Base-by-base conservation (phyloP, 2,113 vertebrate genomes). In the Scalopus aquaticus region DNA sequence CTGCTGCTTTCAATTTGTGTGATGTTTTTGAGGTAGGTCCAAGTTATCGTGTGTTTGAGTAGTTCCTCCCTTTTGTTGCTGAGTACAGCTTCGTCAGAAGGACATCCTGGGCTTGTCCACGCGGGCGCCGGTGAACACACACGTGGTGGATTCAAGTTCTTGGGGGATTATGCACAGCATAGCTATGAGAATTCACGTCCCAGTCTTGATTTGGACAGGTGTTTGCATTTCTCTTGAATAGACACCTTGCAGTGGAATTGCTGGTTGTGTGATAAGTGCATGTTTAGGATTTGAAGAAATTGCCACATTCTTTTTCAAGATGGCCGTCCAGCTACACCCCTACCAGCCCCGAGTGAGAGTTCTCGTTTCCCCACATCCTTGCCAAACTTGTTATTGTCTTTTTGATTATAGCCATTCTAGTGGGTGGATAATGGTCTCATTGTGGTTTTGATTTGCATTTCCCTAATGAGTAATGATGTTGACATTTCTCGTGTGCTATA, bases 391-490 rank as follows among this genome's bases (percentile, higher is more conserved):
- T 56, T 32, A 79, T 56, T 39, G 83, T 78, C 77, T 65, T 88
- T 58, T 64, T 91, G 22, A 42, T 83, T 44, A 88, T 15, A 72
- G 62, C 39, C 64, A 10, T 83, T 46, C 64, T 70, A 26, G 44
- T 9, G 69, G 73, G 42, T 90, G 60, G 69, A 28, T 64, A 42
- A 70, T 77, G 60, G 32, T 83, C 17, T 72, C 83, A 65, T 30
- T 82, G 78, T 64, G 72, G 88, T 79, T 67, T 84, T 69, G 65
- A 84, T 91, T 88, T 74, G 49, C 70, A 44, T 93, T 87, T 95
- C 19, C 42, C 56, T 88, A 60, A 60, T 54, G 78, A 84, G 24
- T 84, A 64, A 83, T 8, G 67, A 72, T 39, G 56, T 51, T 78
- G 65, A 88, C 46, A 44, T 65, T 81, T 92, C 85, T 76, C 58